Base-by-base conservation (phyloP, 2,888 invertebrate genomes). In the Maniola hyperantus region DNA sequence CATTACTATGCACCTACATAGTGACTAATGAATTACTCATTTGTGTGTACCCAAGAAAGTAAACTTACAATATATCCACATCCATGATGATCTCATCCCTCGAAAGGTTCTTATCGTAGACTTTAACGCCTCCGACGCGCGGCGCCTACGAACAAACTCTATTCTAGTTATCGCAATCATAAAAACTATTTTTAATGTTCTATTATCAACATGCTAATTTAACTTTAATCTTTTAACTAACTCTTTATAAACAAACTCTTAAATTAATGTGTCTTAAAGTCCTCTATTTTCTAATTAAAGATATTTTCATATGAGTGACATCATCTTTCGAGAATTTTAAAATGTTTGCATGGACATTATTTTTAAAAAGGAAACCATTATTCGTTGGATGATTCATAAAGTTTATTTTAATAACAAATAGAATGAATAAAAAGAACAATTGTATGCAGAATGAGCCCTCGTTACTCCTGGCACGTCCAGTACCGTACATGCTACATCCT, bases 61-160 rank as follows among this genome's bases (percentile, higher is more conserved):
- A 53, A 65, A 94, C 96, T 95, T 87, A 97, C 96, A 97, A 97
- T 69, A 99, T 92, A 91, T 99, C 99, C 76, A 99, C 92, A 87
- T 99, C 99, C 95, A 99, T 96, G 77, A 99, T 97, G 76, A 99
- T 98, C 93, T 99, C 99, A 93, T 97, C 94, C 83, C 99, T 94
- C 34, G 97, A 96, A 36, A 98, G 95, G 85, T 98, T 97, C 85
- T 97, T 97, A 77, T 98, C 98, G 85, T 99, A 99, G 10, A 99
- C 98, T 93, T 99, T 99, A 4, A 99, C 96, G 60, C 99, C 99
- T 67, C 98, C 98, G 77, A 99, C 95, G 74, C 98, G 95, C 6
- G 98, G 96, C 26, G 99, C 98, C 97, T 97, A 87, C 13, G 93
- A 93, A 66, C 48, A 67, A 68, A 59, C 20, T 46, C 36, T 5